phyloP scores from a whole-genome alignment of 2,888 invertebrate species.

The Sesia apiformis region DNA sequence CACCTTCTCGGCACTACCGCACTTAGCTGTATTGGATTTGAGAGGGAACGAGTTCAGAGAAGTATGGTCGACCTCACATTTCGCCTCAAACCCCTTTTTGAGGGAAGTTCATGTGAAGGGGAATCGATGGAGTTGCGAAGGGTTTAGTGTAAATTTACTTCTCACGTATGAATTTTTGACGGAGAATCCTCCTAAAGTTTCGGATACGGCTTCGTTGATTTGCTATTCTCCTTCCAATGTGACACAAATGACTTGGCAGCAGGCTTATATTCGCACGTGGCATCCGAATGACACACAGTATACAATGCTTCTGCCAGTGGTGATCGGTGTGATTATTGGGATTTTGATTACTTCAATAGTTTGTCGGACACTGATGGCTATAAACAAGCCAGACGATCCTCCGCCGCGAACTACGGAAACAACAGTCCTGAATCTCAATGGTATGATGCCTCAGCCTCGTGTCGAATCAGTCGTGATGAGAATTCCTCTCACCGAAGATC shows the following conservation, averaged over 20 bases:
- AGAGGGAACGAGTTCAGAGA: constrained; percentile 82
- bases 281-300: constrained; percentile 52
- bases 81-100: constrained; percentile 75
- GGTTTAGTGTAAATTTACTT: constrained; percentile 72
- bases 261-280: constrained; percentile 80
- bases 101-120: constrained; percentile 77
- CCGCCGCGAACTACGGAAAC: constrained; percentile 40
- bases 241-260: constrained; percentile 80
- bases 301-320: constrained; percentile 72
- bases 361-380: constrained; percentile 63
- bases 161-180: constrained; percentile 77
- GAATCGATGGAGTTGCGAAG: constrained; percentile 86
- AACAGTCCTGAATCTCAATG: constrained; percentile 51
- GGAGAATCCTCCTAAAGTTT: constrained; percentile 65
- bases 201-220: constrained; percentile 59
- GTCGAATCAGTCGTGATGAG: constrained; percentile 44
- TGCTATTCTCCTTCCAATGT: constrained; percentile 79
- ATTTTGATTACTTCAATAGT: constrained; percentile 73
- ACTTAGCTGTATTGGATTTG: constrained; percentile 77
- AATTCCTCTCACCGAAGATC: constrained; percentile 48
- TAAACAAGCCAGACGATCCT: constrained; percentile 44
- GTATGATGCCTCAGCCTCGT: constrained; percentile 26
- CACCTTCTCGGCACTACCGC: constrained; percentile 77
- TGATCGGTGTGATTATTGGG: constrained; percentile 69
- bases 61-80: constrained; percentile 75